These are phyloP conservation scores for Tretioscincus oriximinensis DNA, from an alignment of 2,113 vertebrate genomes.

Conservation along the genomic window DNA sequence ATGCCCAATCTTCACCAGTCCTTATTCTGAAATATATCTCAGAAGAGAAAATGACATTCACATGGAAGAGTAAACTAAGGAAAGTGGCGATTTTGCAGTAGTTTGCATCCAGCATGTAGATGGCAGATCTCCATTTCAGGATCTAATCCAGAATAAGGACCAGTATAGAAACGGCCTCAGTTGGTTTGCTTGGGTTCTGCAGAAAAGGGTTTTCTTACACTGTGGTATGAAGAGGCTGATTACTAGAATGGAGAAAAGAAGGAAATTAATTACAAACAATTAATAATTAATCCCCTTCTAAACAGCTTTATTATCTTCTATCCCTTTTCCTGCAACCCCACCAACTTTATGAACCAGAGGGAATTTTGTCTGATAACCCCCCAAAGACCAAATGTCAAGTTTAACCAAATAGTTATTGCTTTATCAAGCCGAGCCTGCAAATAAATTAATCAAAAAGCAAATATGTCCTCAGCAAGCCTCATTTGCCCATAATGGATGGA, in stretches of 20 bases:
- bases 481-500: constrained; percentile 95
- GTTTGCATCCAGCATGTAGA: no score
- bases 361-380: constrained; percentile 84
- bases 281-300: constrained; percentile 87
- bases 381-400: constrained; percentile 85
- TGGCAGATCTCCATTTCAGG: no score
- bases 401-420: constrained; percentile 93
- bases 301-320: constrained; percentile 77
- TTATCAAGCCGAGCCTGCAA: constrained; percentile 93
- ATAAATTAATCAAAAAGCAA: constrained; percentile 97
- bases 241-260: constrained; percentile 57
- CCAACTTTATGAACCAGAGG: constrained; percentile 58
- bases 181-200: no score
- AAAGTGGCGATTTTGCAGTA: no score
- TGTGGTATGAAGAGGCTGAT: not conserved
- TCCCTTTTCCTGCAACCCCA: not conserved
- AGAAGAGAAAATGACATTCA: no score
- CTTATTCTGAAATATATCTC: no score
- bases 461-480: constrained; percentile 84
- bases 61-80: no score
- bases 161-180: no score
- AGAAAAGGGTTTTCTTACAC: not conserved
- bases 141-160: no score
- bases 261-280: constrained; percentile 86
- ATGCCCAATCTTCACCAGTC: no score